Percentiles rank a stretch among this genome's conserved stretches.
Conservation (phyloP, 2,888 invertebrate genomes). For the Ditylenchus weischeri region DNA sequence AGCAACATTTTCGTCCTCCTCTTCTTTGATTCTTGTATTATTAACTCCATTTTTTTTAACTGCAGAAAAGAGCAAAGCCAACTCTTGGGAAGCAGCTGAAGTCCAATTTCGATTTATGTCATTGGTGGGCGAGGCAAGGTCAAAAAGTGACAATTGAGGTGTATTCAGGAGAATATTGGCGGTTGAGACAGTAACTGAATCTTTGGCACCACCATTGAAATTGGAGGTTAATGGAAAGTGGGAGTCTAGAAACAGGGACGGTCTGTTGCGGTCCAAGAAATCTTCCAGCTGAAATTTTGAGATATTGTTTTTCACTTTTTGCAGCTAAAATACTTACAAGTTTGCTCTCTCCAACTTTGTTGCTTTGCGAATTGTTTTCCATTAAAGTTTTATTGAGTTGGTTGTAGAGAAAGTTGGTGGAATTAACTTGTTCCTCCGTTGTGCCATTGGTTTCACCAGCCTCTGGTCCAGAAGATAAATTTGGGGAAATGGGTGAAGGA, state of each 20-base stretch:
- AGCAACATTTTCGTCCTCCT: neutral
- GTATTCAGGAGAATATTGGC: neutral
- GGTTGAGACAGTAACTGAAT: neutral
- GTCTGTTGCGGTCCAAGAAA: slow-evolving; percentile 2
- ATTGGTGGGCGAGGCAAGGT: neutral
- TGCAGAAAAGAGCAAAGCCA: neutral
- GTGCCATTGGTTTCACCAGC: no score
- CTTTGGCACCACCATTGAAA: neutral
- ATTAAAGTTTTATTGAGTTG: no score
- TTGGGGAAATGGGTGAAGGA: no score
- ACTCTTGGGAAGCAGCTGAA: neutral
- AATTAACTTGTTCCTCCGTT: no score
- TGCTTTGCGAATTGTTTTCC: no score
- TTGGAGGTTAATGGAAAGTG: no score
- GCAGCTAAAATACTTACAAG: no score
- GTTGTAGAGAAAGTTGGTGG: no score
- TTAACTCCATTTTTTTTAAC: neutral
- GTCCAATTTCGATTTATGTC: neutral
- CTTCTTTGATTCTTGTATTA: neutral
- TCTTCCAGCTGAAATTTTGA: neutral
- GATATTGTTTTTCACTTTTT: no score
- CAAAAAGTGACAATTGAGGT: neutral
- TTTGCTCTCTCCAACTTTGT: no score
- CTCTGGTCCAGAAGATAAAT: no score
- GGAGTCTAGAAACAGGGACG: neutral